A percentile compares a stretch with the other conserved stretches of the same genome.
These are phyloP conservation scores for Campoletis raptor DNA, from an alignment of 2,888 invertebrate genomes.

Conservation along the genomic window DNA sequence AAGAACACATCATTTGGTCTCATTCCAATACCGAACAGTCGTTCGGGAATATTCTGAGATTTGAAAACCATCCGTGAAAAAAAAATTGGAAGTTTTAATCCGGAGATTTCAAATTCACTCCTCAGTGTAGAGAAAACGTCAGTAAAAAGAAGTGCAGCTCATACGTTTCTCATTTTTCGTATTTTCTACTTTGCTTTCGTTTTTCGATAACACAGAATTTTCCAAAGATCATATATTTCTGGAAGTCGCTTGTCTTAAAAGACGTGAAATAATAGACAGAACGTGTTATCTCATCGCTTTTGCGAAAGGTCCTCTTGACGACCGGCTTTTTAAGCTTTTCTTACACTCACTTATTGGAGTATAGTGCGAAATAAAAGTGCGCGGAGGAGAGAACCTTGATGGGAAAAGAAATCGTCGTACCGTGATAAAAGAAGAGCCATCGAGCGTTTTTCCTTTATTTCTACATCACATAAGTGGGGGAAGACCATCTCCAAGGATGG, in stretches of 20 bases:
- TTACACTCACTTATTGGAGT: slow-evolving; percentile 17
- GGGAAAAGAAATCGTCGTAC: slow-evolving; percentile 7
- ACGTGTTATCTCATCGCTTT: slow-evolving; percentile 62
- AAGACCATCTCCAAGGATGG: slow-evolving; percentile 37
- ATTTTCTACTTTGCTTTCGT: slow-evolving; percentile 1
- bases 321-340: slow-evolving; percentile 39
- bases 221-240: slow-evolving; percentile 48
- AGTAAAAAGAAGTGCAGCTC: too few species aligned
- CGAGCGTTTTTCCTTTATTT: slow-evolving; percentile 8
- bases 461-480: slow-evolving; percentile 7
- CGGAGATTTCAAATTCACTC: too few species aligned
- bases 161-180: not conserved
- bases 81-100: too few species aligned
- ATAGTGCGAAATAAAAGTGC: slow-evolving; percentile 1
- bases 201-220: slow-evolving; percentile 35
- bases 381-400: slow-evolving; percentile 11
- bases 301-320: slow-evolving; percentile 32
- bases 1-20: too few species aligned
- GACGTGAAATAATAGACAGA: slow-evolving; percentile 46
- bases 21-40: too few species aligned
- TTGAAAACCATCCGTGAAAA: too few species aligned
- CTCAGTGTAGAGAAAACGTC: too few species aligned
- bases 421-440: slow-evolving; percentile 26
- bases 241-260: slow-evolving; percentile 20
- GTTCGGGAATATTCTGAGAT: too few species aligned